Evolutionary conservation across 2,797 vertebrate species (phyloP), one percentile per base, ranked within the genome.

Genomic region (Sciurus vulgaris): DNA sequence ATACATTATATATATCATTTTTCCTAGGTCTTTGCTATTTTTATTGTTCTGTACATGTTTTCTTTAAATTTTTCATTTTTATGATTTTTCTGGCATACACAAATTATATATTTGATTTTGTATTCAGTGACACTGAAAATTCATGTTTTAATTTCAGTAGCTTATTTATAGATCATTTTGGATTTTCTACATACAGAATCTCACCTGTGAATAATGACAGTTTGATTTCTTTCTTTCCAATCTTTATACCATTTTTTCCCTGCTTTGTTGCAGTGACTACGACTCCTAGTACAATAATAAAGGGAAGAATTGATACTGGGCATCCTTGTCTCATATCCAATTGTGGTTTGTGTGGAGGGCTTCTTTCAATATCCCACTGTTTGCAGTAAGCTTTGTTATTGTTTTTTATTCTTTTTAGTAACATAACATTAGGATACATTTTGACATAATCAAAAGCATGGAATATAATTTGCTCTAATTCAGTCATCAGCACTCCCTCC

Each of bases 151-250:
- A 85, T 77, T 91, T 72, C 41, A 73, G 17, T n/a, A 85, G 30
- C 9, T 83, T 95, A 3, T 20, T 84, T 35, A 73, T 47, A 87
- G 30, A 79, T 51, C 78, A 12, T 92, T 77, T 83, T 89, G 47
- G 5, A 69, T 84, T 90, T 89, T 89, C 28, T 93, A 51, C 22
- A 92, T 49, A 74, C 3, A 59, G 5, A 90, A 38, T 87, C 17
- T 89, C 72, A 87, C 65, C 14, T 86, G 14, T 83, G 33, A 91
- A 88, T 82, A 93, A 56, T 78, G 24, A 93, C 28, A 73, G 7
- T 49, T 96, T 90, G 56, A 33, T 88, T 89, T 91, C 33, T 88
- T 91, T 22, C 24, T 93, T 96, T 94, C 41, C 47, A 89, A 38
- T 63, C 7, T 13, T 76, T 61, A 82, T 73, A 51, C 5, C 41